These are phyloP conservation scores for Enteromius argenteus DNA, from an alignment of 2,797 vertebrate species.

Conservation along the genomic window DNA sequence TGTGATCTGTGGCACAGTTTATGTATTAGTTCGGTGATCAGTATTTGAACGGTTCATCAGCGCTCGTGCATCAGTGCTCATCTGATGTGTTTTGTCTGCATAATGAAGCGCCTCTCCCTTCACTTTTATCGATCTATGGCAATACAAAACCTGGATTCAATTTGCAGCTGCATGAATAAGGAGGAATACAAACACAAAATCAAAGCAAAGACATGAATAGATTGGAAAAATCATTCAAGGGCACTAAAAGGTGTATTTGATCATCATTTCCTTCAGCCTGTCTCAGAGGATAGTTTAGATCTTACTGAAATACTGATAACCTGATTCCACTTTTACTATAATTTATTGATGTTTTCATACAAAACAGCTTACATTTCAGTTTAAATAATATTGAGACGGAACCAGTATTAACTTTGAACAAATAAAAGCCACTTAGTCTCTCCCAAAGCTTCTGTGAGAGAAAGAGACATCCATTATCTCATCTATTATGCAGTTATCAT, in stretches of 20 bases:
- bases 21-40: background rate
- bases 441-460: conserved; percentile 30
- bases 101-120: conserved; percentile 15
- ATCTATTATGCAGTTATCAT: conserved; percentile 45
- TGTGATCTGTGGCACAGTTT: conserved; percentile 13
- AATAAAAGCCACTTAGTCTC: conserved; percentile 2
- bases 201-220: background rate
- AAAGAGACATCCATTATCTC: conserved; percentile 35
- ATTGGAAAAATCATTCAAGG: background rate
- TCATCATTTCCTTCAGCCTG: background rate
- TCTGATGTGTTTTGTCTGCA: background rate
- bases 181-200: background rate
- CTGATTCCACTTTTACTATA: background rate
- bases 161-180: background rate
- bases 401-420: conserved; percentile 20
- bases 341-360: conserved; percentile 41
- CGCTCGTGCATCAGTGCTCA: background rate
- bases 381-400: conserved; percentile 1
- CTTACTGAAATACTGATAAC: conserved; percentile 5
- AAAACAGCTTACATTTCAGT: conserved; percentile 25
- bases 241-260: background rate
- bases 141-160: background rate
- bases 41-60: background rate
- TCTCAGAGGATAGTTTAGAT: conserved; percentile 4
- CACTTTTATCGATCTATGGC: conserved; percentile 9